Conservation (phyloP, 2,888 invertebrate species). For the Isoperla grammatica region DNA sequence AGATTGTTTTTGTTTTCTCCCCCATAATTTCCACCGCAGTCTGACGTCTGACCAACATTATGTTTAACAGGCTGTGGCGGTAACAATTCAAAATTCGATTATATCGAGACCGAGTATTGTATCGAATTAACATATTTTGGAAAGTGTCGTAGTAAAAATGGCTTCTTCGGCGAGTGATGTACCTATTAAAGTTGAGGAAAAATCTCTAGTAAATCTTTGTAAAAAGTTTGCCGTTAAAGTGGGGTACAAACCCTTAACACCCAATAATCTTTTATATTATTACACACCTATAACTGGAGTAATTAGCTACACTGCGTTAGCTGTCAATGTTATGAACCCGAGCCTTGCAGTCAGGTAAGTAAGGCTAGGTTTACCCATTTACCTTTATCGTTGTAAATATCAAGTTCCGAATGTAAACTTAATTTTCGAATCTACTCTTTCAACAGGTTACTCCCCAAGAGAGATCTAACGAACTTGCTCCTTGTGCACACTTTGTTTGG, state of each 20-base stretch:
- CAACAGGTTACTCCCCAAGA: constrained; percentile 60
- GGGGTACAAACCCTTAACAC: constrained; percentile 60
- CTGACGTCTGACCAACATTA: too few relatives aligned
- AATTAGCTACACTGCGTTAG: constrained; percentile 69
- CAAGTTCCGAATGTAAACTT: too few relatives aligned
- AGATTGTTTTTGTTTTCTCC: too few relatives aligned
- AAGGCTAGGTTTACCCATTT: too few relatives aligned
- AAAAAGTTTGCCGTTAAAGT: constrained; percentile 33
- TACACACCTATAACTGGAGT: constrained; percentile 72
- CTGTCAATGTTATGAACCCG: constrained; percentile 81
- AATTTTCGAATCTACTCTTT: too few relatives aligned
- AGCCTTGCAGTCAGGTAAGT: constrained; percentile 63
- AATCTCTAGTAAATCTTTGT: constrained; percentile 19
- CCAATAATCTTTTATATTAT: constrained; percentile 65
- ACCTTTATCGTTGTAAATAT: too few relatives aligned
- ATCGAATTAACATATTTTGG: too few relatives aligned
- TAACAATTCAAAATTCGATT: too few relatives aligned
- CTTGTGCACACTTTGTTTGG: constrained; percentile 77
- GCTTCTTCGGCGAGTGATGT: too few relatives aligned
- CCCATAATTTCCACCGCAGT: too few relatives aligned
- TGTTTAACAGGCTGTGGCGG: too few relatives aligned
- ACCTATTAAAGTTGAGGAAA: not conserved
- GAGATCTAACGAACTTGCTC: constrained; percentile 75
- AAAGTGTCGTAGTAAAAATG: constrained; percentile 4
- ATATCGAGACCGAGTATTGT: too few relatives aligned